Evolutionary conservation across 2,113 vertebrate genomes (phyloP).

Genomic region (Limnothrissa miodon): DNA sequence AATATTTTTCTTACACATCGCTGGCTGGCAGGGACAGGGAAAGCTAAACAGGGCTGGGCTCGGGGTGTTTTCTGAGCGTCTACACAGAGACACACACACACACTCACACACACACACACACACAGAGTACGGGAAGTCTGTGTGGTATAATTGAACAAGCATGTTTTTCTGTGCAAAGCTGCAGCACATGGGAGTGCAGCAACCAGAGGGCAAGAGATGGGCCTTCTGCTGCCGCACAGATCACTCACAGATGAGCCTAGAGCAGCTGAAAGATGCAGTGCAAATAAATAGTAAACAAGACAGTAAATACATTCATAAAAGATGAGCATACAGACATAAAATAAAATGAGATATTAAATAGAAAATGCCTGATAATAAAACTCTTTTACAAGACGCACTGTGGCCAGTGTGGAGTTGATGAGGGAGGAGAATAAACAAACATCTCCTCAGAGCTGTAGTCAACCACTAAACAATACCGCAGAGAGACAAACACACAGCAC

Average conservation of each 20-base stretch:
- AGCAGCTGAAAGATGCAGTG: neutral
- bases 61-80: conserved; percentile 53
- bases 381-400: neutral
- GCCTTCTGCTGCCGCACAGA: neutral
- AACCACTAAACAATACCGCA: neutral
- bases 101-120: conserved; percentile 18
- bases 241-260: conserved; percentile 1
- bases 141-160: conserved; percentile 51
- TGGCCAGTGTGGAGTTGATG: neutral
- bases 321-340: neutral
- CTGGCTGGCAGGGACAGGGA: conserved; percentile 42
- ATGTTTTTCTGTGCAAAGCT: conserved; percentile 31
- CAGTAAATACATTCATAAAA: neutral
- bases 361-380: neutral
- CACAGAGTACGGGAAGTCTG: conserved; percentile 33
- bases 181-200: neutral
- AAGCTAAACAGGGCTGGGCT: conserved; percentile 43
- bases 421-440: neutral
- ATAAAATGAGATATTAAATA: neutral
- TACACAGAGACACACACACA: conserved; percentile 8
- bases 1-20: conserved; percentile 44
- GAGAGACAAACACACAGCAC: neutral
- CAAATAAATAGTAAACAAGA: neutral
- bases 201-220: neutral
- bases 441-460: neutral